Percentiles rank a stretch among this genome's conserved stretches.
phyloP scores from a whole-genome alignment of 2,797 vertebrate species.

The Phaenicophaeus curvirostris region DNA sequence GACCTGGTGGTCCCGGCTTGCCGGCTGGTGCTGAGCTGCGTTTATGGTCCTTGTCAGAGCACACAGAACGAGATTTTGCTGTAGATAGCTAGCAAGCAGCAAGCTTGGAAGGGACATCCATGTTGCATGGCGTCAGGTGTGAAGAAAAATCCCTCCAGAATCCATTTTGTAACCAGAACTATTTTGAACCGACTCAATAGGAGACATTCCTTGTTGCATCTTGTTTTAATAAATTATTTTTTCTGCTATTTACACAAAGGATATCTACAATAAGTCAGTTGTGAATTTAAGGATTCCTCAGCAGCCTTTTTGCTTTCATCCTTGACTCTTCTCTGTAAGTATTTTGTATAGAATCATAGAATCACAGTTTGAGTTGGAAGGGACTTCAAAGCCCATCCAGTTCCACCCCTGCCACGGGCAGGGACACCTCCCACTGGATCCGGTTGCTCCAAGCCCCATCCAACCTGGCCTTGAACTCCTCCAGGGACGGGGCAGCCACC shows the following conservation, averaged over 20 bases:
- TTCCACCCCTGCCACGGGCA: too few relatives aligned
- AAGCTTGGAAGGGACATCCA: background rate
- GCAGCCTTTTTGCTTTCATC: background rate
- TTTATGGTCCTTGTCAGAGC: background rate
- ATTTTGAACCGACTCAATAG: background rate
- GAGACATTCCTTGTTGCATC: background rate
- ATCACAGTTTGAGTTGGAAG: too few relatives aligned
- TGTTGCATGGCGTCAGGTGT: rapidly evolving
- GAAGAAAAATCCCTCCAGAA: background rate
- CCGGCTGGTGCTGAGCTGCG: background rate
- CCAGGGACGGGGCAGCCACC: too few relatives aligned
- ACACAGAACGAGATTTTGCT: background rate
- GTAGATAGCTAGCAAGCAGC: background rate
- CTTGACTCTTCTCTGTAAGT: background rate
- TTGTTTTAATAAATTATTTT: background rate
- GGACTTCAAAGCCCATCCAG: too few relatives aligned
- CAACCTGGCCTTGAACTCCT: too few relatives aligned
- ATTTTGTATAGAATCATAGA: background rate
- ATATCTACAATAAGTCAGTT: background rate
- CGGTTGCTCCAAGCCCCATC: too few relatives aligned
- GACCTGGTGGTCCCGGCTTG: background rate
- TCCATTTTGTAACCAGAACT: background rate
- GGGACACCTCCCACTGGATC: too few relatives aligned
- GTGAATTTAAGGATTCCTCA: background rate
- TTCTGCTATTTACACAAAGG: background rate